These are phyloP conservation scores for Crotalus tigris DNA, from an alignment of 2,113 vertebrate genomes.

Conservation along the genomic window DNA sequence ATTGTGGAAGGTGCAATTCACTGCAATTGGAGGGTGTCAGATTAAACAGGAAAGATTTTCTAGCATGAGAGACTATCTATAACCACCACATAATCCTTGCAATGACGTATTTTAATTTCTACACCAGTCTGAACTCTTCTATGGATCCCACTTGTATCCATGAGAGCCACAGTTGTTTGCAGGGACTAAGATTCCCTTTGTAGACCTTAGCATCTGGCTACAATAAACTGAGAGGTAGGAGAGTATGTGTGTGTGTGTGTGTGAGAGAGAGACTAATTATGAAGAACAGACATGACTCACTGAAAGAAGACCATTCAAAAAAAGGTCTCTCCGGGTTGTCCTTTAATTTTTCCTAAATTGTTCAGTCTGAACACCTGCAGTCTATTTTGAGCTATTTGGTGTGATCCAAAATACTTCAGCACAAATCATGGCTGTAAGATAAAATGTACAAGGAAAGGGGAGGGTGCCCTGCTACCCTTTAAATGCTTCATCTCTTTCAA, in stretches of 20 bases:
- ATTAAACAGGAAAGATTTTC: neutral
- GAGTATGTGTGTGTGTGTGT: neutral
- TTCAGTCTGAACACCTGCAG: slow-evolving; percentile 32
- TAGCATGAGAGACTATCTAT: neutral
- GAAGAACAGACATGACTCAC: slow-evolving; percentile 20
- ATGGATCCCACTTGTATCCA: slow-evolving; percentile 1
- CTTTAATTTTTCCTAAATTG: slow-evolving; percentile 36
- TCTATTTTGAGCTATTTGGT: slow-evolving; percentile 26
- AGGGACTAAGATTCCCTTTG: slow-evolving; percentile 14
- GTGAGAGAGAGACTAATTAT: slow-evolving; percentile 26
- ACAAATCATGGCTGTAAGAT: slow-evolving; percentile 12
- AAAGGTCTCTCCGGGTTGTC: neutral
- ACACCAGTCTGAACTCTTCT: neutral
- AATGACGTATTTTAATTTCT: neutral
- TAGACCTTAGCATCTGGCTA: slow-evolving; percentile 12
- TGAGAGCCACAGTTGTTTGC: neutral
- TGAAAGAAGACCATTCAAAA: neutral
- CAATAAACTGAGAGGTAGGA: slow-evolving; percentile 29
- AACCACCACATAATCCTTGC: neutral
- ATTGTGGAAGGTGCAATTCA: neutral
- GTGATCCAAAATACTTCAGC: slow-evolving; percentile 28
- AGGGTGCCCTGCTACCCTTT: slow-evolving; percentile 12
- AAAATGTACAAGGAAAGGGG: slow-evolving; percentile 19
- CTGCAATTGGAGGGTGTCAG: neutral
- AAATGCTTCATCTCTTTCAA: slow-evolving; percentile 9